Base-by-base conservation (phyloP, 2,797 vertebrate genomes). In the Sibirionetta formosa region DNA sequence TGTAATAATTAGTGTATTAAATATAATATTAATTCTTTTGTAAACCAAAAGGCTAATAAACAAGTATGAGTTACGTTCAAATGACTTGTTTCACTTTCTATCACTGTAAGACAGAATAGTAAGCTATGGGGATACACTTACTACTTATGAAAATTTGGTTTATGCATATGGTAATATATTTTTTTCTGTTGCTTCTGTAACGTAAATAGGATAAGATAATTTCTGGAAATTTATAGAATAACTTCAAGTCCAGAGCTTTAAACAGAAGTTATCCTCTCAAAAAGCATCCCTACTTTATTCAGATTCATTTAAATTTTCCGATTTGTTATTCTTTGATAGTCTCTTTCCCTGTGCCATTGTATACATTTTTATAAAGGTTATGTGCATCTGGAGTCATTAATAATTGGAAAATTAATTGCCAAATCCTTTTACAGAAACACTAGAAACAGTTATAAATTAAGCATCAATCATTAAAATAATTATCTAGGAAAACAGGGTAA, bases 401-500 rank as follows among this genome's bases (percentile, higher is more conserved):
- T 96, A 97, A 97, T 88, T 86, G 76, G 44, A 90, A 97, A 89
- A 98, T 96, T 94, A 97, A 96, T 96, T 97, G 46, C 50, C 42
- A 96, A 77, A 84, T 86, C 60, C 69, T 82, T 95, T 96, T 96
- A 87, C 70, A 90, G 90, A 97, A 96, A 96, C 94, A 75, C 33
- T 86, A 58, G 20, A 88, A 97, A 88, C 75, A 83, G 63, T 91
- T 97, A 95, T 96, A 97, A 97, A 97, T 96, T 96, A 97, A 87
- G 11, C 36, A 64, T 94, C 90, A 93, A 31, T 85, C 86, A 95
- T 10, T 36, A 23, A 79, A 91, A 46, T 91, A 66, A 94, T 82
- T 86, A 82, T 80, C 63, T 82, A 33, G 60, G 50, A 92, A 92
- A 96, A 81, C 14, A 31, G 20, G 17, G 17, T 60, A 60, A 51